Conservation (phyloP, 2,797 vertebrate species). For the Siniperca scherzeri region DNA sequence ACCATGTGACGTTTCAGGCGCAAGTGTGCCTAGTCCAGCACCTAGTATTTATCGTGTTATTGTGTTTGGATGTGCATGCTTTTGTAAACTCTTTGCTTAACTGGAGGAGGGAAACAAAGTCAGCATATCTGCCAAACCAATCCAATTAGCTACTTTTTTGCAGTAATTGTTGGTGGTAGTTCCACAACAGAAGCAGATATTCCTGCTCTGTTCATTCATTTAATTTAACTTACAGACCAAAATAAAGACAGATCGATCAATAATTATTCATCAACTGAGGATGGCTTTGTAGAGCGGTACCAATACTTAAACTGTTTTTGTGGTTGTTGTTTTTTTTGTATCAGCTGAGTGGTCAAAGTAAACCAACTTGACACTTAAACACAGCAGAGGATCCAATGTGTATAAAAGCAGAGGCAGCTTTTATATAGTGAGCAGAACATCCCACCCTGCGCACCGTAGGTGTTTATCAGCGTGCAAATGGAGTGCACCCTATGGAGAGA, state of each 20-base stretch:
- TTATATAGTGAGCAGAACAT: slow-evolving; percentile 1
- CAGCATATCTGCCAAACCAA: neutral
- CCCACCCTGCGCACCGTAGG: neutral
- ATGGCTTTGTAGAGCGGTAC: neutral
- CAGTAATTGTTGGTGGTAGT: neutral
- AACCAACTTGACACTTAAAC: neutral
- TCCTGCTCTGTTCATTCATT: neutral
- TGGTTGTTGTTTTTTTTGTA: neutral
- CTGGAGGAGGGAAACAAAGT: neutral
- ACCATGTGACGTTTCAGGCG: too few relatives aligned
- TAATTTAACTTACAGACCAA: too few relatives aligned
- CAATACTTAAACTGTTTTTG: neutral
- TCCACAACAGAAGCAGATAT: neutral
- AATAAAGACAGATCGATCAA: neutral
- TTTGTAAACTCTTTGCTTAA: too few relatives aligned
- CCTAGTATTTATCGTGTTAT: too few relatives aligned
- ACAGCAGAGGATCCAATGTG: neutral
- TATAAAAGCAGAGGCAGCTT: neutral
- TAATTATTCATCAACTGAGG: neutral
- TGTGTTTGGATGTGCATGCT: too few relatives aligned
- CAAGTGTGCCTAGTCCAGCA: too few relatives aligned
- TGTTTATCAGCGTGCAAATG: neutral
- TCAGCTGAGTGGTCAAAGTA: neutral
- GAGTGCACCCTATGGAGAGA: slow-evolving; percentile 9
- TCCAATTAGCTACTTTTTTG: neutral